Conservation (phyloP, 2,888 invertebrate genomes). For the Congeria kusceri region DNA sequence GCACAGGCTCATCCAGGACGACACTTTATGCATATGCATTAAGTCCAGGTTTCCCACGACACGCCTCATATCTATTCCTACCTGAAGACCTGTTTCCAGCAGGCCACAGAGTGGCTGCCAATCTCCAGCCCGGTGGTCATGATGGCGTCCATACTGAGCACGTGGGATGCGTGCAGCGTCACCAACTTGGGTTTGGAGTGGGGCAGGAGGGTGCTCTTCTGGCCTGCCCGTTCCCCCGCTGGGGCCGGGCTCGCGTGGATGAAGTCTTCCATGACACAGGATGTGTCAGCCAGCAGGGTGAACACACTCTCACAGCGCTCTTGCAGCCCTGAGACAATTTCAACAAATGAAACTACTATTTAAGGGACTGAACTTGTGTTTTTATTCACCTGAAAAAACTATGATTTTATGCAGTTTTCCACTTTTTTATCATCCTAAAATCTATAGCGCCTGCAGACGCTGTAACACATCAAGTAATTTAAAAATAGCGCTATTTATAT, state of each 20-base stretch:
- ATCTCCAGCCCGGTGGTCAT: slow-evolving; percentile 94
- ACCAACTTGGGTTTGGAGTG: slow-evolving; percentile 75
- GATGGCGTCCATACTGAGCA: slow-evolving; percentile 96
- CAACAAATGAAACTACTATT: no score
- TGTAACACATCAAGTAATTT: no score
- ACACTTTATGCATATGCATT: no score
- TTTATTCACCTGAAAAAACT: no score
- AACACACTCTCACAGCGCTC: slow-evolving; percentile 96
- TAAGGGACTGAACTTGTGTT: no score
- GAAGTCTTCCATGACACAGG: slow-evolving; percentile 90
- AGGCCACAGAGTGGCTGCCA: slow-evolving; percentile 96
- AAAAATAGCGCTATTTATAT: no score
- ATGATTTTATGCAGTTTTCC: no score
- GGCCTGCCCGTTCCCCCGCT: slow-evolving; percentile 35
- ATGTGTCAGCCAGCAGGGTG: slow-evolving; percentile 93
- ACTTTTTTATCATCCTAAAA: no score
- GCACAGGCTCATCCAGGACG: no score
- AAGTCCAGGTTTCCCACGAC: no score
- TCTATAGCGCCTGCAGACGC: no score
- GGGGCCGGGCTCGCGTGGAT: slow-evolving; percentile 61
- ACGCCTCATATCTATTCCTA: slow-evolving; percentile 52
- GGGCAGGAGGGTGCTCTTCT: slow-evolving; percentile 57
- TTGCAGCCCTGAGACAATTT: slow-evolving; percentile 91
- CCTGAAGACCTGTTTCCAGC: slow-evolving; percentile 98
- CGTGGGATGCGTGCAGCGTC: slow-evolving; percentile 93